Evolutionary conservation across 1,140 invertebrate species (phyloP), one percentile per base, ranked within the genome.

Genomic region (Diprion similis): DNA sequence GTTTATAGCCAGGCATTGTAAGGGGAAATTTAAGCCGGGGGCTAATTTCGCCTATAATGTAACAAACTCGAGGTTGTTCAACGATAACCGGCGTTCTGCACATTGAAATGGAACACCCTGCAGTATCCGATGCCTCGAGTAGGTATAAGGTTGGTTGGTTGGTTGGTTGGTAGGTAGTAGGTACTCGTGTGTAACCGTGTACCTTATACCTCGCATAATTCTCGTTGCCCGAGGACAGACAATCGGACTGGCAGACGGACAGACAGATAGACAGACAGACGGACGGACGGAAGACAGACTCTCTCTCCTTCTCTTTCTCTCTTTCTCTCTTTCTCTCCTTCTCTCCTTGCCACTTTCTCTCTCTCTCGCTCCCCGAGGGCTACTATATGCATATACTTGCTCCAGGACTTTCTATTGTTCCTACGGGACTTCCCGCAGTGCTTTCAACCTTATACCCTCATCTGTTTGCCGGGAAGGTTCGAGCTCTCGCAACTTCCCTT

Each of bases 331-430:
- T 8, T 13, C 4, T 59, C 51, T 59, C 24, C 6, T 6, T 37
- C 24, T 24, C 24, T 24, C n/a, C n/a, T n/a, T n/a, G n/a, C n/a
- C n/a, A n/a, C n/a, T n/a, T 6, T 24, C 24, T 37, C 24, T 37
- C 24, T 37, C 24, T 37, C 24, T 37, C 24, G 24, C 24, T 37
- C 24, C 24, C 24, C 51, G 51, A 59, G 51, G 51, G 51, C 51
- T 9, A 59, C 24, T 37, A 37, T 37, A 37, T 37, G 24, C 51
- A 37, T 37, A 37, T 37, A 37, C 51, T 59, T 17, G 51, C 51
- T 59, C 51, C 51, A 59, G 51, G 51, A 59, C 51, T 59, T 59
- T 17, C 51, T 17, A 59, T 59, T 59, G 51, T 59, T 59, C 51
- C 51, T 59, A 17, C n/a, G 51, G 51, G 51, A 59, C 51, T 59